Evolutionary conservation across 2,797 vertebrate genomes (phyloP).

Genomic region (Amphiprion clarkii): DNA sequence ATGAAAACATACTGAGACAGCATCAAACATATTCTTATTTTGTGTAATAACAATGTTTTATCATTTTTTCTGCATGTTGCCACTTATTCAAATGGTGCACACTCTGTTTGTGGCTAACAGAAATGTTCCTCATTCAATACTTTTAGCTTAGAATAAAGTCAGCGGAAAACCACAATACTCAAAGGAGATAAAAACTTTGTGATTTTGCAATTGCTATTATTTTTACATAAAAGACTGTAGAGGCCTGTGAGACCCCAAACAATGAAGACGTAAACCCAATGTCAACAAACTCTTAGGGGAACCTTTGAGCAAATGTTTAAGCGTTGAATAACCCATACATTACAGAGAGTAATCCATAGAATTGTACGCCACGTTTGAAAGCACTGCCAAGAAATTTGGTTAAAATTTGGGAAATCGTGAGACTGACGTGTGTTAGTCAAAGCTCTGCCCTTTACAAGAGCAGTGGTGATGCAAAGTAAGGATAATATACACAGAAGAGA

Average conservation of each 20-base stretch:
- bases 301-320: slow-evolving; percentile 16
- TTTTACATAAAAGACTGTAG: background rate
- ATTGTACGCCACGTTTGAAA: too few relatives aligned
- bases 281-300: background rate
- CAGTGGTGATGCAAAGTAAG: slow-evolving; percentile 26
- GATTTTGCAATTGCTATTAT: background rate
- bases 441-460: background rate
- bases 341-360: too few relatives aligned
- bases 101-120: background rate
- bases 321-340: too few relatives aligned
- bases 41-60: background rate
- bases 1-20: background rate
- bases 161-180: too few relatives aligned
- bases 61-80: background rate
- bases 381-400: too few relatives aligned
- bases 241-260: background rate
- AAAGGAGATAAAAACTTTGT: background rate
- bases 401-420: background rate
- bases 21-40: slow-evolving; percentile 1
- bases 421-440: background rate
- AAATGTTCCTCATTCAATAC: background rate
- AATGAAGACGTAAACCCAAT: background rate
- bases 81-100: background rate
- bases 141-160: background rate
- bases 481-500: slow-evolving; percentile 24